These are phyloP conservation scores for Melanargia galathea DNA, from an alignment of 2,888 invertebrate species.

Conservation along the genomic window DNA sequence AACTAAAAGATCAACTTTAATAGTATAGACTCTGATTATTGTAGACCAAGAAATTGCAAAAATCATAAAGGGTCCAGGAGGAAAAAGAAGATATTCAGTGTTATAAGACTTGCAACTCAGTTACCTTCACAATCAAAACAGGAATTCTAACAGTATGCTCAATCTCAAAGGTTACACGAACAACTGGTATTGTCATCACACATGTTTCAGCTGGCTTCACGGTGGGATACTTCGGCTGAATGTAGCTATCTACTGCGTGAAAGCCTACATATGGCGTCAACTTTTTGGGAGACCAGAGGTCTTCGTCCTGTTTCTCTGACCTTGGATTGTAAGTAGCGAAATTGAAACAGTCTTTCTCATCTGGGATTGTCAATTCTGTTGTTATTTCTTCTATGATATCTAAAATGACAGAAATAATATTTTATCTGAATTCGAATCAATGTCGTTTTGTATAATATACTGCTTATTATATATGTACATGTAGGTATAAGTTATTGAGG, in stretches of 20 bases:
- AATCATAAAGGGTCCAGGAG: background rate
- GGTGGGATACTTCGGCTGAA: conserved; percentile 64
- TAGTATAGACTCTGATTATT: no score
- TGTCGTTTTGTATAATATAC: background rate
- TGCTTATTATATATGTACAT: no score
- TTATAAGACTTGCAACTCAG: conserved; percentile 6
- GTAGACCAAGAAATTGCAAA: background rate
- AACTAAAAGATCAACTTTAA: no score
- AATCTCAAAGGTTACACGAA: conserved; percentile 85
- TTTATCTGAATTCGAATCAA: background rate
- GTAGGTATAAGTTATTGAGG: no score
- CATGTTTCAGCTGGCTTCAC: conserved; percentile 77
- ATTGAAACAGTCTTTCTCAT: conserved; percentile 76
- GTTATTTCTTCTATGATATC: conserved; percentile 77
- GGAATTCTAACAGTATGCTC: conserved; percentile 76
- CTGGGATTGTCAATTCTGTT: conserved; percentile 65
- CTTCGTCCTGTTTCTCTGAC: conserved; percentile 76
- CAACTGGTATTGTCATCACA: conserved; percentile 78
- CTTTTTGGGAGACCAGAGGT: conserved; percentile 88
- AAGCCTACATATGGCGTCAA: conserved; percentile 67
- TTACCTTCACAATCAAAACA: conserved; percentile 66
- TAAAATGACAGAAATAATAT: conserved; percentile 45
- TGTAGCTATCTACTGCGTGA: conserved; percentile 61
- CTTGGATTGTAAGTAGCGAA: conserved; percentile 71
- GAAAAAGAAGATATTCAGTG: background rate